Conservation (phyloP, 2,113 vertebrate genomes). For the Cololabis saira region DNA sequence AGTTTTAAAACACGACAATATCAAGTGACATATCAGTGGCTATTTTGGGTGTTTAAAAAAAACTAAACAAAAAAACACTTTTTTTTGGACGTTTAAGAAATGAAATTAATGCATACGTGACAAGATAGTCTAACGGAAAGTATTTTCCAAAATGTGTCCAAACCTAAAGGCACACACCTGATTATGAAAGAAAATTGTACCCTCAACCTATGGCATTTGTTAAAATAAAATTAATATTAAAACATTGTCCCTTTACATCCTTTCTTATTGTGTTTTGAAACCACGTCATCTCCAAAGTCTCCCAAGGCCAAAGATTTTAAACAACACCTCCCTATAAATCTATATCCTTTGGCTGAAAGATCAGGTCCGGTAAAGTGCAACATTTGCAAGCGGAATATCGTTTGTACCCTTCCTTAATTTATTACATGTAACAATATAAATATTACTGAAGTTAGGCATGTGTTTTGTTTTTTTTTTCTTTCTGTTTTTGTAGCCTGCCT, state of each 20-base stretch:
- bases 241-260: conserved; percentile 31
- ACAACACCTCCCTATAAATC: conserved; percentile 19
- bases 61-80: too few species aligned
- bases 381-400: conserved; percentile 23
- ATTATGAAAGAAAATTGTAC: conserved; percentile 7
- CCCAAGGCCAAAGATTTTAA: conserved; percentile 23
- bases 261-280: conserved; percentile 1
- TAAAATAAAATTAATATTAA: background rate
- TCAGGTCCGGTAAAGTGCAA: conserved; percentile 67
- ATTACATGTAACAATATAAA: conserved; percentile 38
- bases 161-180: conserved; percentile 58
- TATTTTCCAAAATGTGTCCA: background rate
- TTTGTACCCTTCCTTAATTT: conserved; percentile 5
- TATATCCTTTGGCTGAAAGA: conserved; percentile 67
- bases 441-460: conserved; percentile 39
- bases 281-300: conserved; percentile 1
- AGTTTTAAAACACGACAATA: background rate
- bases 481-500: background rate
- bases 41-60: too few species aligned
- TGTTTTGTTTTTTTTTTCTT: background rate
- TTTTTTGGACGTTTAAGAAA: too few species aligned
- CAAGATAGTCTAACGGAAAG: too few species aligned
- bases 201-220: background rate
- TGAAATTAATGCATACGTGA: too few species aligned
- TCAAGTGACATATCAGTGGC: background rate